A percentile compares a stretch with the other conserved stretches of the same genome.
These are phyloP conservation scores for Apodemia mormo DNA, from an alignment of 2,888 invertebrate species.

Conservation along the genomic window DNA sequence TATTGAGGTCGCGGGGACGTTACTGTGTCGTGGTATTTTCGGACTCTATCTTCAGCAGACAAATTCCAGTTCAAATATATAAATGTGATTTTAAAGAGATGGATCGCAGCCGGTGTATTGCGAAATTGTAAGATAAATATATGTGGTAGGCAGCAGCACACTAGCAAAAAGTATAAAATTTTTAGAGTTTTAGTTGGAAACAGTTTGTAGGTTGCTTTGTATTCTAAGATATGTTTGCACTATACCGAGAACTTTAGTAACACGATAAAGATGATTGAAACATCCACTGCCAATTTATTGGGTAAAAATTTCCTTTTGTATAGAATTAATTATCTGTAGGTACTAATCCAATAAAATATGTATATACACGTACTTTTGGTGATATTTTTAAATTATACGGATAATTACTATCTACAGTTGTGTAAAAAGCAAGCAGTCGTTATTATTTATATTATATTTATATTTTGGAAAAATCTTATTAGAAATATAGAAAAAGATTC, in stretches of 20 bases:
- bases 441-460: not conserved
- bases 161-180: not conserved
- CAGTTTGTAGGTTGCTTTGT: too few species aligned
- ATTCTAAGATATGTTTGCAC: too few species aligned
- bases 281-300: too few species aligned
- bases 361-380: too few species aligned
- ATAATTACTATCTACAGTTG: too few species aligned
- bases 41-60: conserved; percentile 29
- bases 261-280: too few species aligned
- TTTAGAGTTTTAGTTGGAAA: not conserved
- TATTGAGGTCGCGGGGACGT: conserved; percentile 39
- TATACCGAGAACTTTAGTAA: too few species aligned
- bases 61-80: conserved; percentile 21
- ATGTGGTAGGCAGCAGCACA: not conserved
- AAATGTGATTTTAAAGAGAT: conserved; percentile 8
- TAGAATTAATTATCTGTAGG: too few species aligned
- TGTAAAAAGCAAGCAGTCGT: too few species aligned
- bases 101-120: not conserved
- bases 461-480: not conserved
- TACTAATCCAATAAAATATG: too few species aligned
- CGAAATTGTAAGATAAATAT: not conserved
- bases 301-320: too few species aligned
- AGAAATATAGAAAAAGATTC: not conserved
- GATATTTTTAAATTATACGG: too few species aligned
- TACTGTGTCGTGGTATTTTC: conserved; percentile 27